A percentile compares a stretch with the other conserved stretches of the same genome.
These are phyloP conservation scores for Lagenorhynchus albirostris DNA, from an alignment of 2,113 vertebrate species.

Conservation along the genomic window DNA sequence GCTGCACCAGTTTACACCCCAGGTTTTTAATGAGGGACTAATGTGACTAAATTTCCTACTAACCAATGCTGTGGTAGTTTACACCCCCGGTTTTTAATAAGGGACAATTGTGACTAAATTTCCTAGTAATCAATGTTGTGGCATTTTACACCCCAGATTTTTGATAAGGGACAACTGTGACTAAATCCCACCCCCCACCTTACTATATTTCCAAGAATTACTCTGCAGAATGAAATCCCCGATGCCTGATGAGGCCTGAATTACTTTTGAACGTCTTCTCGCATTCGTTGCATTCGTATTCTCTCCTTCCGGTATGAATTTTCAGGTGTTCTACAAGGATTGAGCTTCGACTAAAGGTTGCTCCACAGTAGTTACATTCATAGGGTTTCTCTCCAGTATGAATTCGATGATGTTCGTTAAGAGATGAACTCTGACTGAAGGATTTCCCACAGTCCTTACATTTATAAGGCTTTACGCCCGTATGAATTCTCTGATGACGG, in stretches of 20 bases:
- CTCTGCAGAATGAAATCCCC: constrained; percentile 52
- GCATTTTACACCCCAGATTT: not conserved
- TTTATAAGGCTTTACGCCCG: constrained; percentile 66
- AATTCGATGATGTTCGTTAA: constrained; percentile 62
- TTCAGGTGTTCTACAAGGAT: constrained; percentile 71
- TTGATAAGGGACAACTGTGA: not conserved
- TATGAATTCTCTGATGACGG: constrained; percentile 64
- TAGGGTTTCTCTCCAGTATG: constrained; percentile 75
- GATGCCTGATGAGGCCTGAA: constrained; percentile 64
- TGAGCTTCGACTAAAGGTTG: constrained; percentile 71
- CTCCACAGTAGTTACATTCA: constrained; percentile 70
- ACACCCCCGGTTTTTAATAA: not conserved
- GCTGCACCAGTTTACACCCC: not conserved
- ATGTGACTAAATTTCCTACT: not conserved
- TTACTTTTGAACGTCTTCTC: constrained; percentile 71
- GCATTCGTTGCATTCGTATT: constrained; percentile 68
- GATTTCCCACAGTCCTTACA: constrained; percentile 71
- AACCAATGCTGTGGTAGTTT: not conserved
- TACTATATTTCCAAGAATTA: constrained; percentile 4
- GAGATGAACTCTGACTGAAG: constrained; percentile 70
- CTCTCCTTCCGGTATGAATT: constrained; percentile 59
- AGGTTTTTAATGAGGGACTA: not conserved
- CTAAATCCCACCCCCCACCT: not conserved
- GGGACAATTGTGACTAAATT: not conserved
- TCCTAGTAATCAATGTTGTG: not conserved